A percentile compares a stretch with the other conserved stretches of the same genome.
These are phyloP conservation scores for Palloptera scutellata DNA, from an alignment of 2,888 invertebrate genomes.

Conservation along the genomic window DNA sequence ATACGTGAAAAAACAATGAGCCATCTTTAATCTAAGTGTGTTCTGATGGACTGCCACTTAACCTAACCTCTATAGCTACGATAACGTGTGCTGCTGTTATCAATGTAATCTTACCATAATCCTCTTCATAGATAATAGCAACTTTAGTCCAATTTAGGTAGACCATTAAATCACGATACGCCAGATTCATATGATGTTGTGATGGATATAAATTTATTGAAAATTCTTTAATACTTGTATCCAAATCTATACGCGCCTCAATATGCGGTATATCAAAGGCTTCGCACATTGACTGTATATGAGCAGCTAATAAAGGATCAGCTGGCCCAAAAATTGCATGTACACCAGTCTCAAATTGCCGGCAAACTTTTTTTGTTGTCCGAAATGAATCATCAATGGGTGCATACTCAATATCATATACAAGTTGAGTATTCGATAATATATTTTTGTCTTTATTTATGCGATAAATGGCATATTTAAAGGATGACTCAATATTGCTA, in stretches of 20 bases:
- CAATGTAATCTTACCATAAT: constrained; percentile 73
- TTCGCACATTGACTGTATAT: constrained; percentile 88
- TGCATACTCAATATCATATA: constrained; percentile 93
- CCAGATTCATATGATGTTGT: constrained; percentile 80
- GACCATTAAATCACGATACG: constrained; percentile 84
- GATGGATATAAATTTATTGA: constrained; percentile 91
- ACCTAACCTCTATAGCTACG: too few relatives aligned
- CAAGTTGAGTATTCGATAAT: constrained; percentile 84
- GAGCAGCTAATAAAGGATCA: constrained; percentile 81
- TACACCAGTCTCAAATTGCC: constrained; percentile 80
- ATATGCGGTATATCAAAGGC: constrained; percentile 91
- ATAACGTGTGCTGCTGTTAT: too few relatives aligned
- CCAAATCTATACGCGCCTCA: constrained; percentile 76
- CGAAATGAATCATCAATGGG: constrained; percentile 90
- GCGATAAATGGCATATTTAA: constrained; percentile 93
- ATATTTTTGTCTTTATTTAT: constrained; percentile 88
- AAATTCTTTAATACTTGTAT: constrained; percentile 68
- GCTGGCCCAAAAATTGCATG: constrained; percentile 77
- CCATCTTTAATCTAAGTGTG: too few relatives aligned
- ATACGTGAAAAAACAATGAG: too few relatives aligned
- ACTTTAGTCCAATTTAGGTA: constrained; percentile 93
- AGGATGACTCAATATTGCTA: constrained; percentile 86
- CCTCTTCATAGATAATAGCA: constrained; percentile 93
- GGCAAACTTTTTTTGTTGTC: constrained; percentile 79
- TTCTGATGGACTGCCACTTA: too few relatives aligned